phyloP scores from a whole-genome alignment of 2,797 vertebrate species.

The Neosilurus hyrtlii region DNA sequence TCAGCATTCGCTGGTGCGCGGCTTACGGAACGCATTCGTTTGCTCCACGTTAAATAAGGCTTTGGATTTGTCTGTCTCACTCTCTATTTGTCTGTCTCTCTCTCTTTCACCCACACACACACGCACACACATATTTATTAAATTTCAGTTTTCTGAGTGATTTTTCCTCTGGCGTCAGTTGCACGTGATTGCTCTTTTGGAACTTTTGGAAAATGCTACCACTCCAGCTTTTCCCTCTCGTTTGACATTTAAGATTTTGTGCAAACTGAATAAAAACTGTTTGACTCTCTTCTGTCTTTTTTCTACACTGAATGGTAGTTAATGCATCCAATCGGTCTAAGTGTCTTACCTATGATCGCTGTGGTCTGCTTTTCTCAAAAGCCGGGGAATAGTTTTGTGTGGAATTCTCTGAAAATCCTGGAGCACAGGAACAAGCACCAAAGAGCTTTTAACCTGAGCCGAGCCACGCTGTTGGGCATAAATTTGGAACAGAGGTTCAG shows the following conservation, averaged over 20 bases:
- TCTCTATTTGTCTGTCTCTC: neutral
- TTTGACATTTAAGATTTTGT: constrained; percentile 31
- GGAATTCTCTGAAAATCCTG: constrained; percentile 7
- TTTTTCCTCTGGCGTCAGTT: constrained; percentile 12
- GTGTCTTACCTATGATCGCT: neutral
- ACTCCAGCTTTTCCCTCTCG: neutral
- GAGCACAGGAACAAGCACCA: neutral
- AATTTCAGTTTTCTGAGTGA: constrained; percentile 26
- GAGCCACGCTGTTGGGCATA: neutral
- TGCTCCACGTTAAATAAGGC: neutral
- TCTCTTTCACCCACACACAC: neutral
- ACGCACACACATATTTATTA: constrained; percentile 4
- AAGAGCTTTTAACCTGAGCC: neutral
- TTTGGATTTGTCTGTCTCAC: neutral
- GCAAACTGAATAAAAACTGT: constrained; percentile 6
- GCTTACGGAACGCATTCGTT: neutral
- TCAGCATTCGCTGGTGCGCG: neutral
- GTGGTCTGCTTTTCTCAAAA: neutral
- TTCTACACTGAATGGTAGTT: neutral
- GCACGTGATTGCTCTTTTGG: constrained; percentile 16
- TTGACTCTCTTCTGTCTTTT: neutral
- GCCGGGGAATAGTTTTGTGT: neutral
- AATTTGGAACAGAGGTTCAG: neutral
- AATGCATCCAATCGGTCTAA: neutral
- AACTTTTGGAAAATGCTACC: constrained; percentile 12